Evolutionary conservation across 1,140 invertebrate genomes (phyloP).

Genomic region (Solen grandis): DNA sequence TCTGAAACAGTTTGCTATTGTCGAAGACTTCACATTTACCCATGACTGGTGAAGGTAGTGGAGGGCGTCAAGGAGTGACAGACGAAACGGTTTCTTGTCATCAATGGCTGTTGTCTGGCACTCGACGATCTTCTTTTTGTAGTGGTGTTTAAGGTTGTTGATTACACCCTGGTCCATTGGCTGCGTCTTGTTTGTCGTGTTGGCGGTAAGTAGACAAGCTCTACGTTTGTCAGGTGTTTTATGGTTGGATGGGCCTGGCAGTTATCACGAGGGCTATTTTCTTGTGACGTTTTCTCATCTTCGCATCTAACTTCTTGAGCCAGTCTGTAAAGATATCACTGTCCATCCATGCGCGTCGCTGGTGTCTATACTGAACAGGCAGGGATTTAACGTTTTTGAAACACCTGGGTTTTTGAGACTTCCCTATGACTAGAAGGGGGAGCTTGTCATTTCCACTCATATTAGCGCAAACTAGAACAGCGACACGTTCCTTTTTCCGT

Average conservation of each 20-base stretch:
- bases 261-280: conserved; percentile 25
- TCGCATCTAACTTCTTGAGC: conserved; percentile 40
- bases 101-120: conserved; percentile 12
- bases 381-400: conserved; percentile 77
- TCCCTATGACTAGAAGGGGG: conserved; percentile 81
- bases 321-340: conserved; percentile 27
- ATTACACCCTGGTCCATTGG: conserved; percentile 44
- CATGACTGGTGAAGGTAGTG: conserved; percentile 10
- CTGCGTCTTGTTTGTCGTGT: conserved; percentile 25
- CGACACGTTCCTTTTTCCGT: conserved; percentile 80
- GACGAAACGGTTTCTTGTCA: not conserved
- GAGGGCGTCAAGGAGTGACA: conserved; percentile 14
- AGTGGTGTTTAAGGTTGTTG: conserved; percentile 25
- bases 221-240: conserved; percentile 1
- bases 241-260: conserved; percentile 26
- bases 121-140: conserved; percentile 15
- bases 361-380: conserved; percentile 32
- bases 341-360: conserved; percentile 50
- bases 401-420: conserved; percentile 80
- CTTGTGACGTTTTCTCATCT: conserved; percentile 29
- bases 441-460: conserved; percentile 80
- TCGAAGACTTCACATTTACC: not conserved
- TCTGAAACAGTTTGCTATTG: conserved; percentile 1
- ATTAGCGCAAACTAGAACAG: conserved; percentile 80
- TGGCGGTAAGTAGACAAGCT: conserved; percentile 16